Evolutionary conservation across 2,113 vertebrate species (phyloP), one percentile per base, ranked within the genome.

Genomic region (Leptobrachium ailaonicum): DNA sequence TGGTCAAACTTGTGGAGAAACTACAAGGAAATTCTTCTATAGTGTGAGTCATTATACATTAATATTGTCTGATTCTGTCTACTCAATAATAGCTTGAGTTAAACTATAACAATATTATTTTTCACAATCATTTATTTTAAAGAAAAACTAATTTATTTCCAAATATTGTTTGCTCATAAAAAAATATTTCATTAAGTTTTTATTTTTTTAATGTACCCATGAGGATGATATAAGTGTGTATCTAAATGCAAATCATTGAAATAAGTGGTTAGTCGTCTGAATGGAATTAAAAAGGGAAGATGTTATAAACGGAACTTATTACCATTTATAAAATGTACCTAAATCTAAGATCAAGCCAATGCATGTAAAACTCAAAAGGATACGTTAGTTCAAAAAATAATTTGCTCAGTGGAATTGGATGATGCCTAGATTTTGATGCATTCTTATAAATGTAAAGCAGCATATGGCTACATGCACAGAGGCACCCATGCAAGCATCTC

Each of bases 391-490:
- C 20, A 86, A 82, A 75, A 77, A 83, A 66, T 88, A 87, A 83
- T 85, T 84, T 50, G 71, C 76, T 80, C 75, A 2, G 77, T 78
- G 72, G 82, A 82, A 76, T 85, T 85, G 87, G 82, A 86, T 85
- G 90, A 87, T 20, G 71, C 8, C 85, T 89, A 75, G 32, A 43
- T 60, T 81, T 69, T 80, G 64, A 85, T 83, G 84, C n/a, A 54
- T 78, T 83, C 83, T 67, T 73, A 80, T 83, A 60, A 82, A 81
- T 84, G 54, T 82, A 83, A 87, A 89, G 87, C 90, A 92, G 91
- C 87, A 85, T 91, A 89, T 93, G 93, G 92, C 88, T 97, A 95
- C 97, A 98, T 95, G 94, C 94, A 97, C 89, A 97, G 97, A 98
- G 97, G 96, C 90, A 95, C 96, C 93, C 96, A 98, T 96, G 94